Evolutionary conservation across 2,797 vertebrate genomes (phyloP).

Genomic region (Australoheros facetus): DNA sequence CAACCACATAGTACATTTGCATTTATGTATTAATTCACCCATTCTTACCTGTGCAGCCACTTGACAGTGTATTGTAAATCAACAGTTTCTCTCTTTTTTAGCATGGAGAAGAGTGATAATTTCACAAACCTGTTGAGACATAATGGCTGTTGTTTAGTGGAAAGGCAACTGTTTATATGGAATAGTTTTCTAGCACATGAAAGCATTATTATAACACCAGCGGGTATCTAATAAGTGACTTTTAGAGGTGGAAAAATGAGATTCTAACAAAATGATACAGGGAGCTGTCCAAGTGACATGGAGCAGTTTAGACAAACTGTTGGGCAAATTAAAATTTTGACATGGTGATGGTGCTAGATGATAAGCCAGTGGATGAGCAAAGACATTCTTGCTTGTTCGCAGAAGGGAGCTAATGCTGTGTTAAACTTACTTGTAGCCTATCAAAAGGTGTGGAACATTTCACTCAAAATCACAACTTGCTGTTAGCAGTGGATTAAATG

Average conservation of each 20-base stretch:
- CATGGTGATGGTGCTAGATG: not conserved
- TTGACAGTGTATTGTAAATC: constrained; percentile 34
- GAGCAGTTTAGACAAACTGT: not conserved
- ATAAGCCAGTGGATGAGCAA: not conserved
- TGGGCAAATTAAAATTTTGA: not conserved
- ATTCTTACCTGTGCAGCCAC: constrained; percentile 30
- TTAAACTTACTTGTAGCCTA: not conserved
- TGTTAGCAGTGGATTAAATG: not conserved
- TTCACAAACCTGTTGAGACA: constrained; percentile 11
- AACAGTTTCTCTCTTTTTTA: not conserved
- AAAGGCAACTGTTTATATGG: not conserved
- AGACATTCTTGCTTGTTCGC: not conserved
- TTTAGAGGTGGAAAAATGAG: not conserved
- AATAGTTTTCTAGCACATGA: not conserved
- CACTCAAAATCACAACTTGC: not conserved
- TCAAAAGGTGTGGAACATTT: not conserved
- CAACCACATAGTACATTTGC: constrained; percentile 28
- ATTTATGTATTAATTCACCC: constrained; percentile 25
- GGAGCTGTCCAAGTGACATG: not conserved
- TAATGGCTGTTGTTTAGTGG: not conserved
- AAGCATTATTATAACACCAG: not conserved
- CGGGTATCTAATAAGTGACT: not conserved
- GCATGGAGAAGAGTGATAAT: not conserved
- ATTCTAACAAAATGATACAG: not conserved
- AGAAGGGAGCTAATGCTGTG: not conserved